phyloP scores from a whole-genome alignment of 2,113 vertebrate genomes.

The Sardina pilchardus region DNA sequence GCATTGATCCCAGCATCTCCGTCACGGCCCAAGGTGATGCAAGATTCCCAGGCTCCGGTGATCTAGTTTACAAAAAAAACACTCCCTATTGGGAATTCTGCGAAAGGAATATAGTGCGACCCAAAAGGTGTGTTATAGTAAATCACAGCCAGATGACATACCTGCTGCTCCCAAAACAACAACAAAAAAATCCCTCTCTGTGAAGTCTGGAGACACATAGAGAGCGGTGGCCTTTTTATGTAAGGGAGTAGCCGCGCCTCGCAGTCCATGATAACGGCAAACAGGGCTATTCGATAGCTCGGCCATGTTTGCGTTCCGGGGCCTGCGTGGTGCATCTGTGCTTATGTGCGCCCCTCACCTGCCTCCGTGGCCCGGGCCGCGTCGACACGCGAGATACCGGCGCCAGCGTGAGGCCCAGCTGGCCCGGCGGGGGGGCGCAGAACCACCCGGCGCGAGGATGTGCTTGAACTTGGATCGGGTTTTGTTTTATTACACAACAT shows the following conservation, averaged over 20 bases:
- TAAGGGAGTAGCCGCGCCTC: not conserved
- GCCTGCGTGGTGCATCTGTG: not conserved
- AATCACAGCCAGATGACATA: slow-evolving; percentile 16
- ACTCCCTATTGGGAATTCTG: not conserved
- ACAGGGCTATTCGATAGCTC: not conserved
- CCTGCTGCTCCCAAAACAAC: slow-evolving; percentile 1
- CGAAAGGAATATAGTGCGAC: not conserved
- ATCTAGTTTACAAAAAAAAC: not conserved
- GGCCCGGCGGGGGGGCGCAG: not conserved
- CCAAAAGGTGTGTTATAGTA: not conserved
- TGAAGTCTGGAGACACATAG: not conserved
- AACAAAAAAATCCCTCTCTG: not conserved
- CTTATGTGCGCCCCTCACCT: slow-evolving; percentile 11
- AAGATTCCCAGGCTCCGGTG: not conserved
- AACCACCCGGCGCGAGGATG: not conserved
- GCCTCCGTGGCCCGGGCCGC: not conserved
- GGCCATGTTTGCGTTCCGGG: not conserved
- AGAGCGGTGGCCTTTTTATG: not conserved
- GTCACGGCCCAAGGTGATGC: not conserved
- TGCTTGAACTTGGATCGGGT: not conserved
- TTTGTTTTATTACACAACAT: slow-evolving; percentile 17
- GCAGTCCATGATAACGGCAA: not conserved
- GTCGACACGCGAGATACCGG: not conserved
- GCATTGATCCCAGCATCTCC: slow-evolving; percentile 19
- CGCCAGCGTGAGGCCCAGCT: not conserved